Evolutionary conservation across 2,888 invertebrate species (phyloP).

Genomic region (Morinoia aosen): DNA sequence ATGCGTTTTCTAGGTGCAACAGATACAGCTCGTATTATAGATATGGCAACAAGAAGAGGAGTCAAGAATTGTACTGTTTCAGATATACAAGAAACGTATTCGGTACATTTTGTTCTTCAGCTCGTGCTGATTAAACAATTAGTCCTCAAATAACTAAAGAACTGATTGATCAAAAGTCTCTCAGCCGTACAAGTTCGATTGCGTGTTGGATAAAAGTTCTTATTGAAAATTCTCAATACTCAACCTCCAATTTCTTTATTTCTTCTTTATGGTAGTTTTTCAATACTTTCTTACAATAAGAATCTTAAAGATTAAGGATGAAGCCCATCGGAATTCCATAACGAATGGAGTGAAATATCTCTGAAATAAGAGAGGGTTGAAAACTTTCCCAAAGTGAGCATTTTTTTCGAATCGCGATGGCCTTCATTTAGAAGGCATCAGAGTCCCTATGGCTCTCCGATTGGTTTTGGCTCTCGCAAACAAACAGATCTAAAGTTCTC

Average conservation of each 20-base stretch:
- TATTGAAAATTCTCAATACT: neutral
- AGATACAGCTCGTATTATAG: no score
- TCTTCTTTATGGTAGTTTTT: neutral
- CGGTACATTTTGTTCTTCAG: no score
- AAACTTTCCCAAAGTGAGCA: neutral
- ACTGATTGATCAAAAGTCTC: neutral
- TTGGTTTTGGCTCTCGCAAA: neutral
- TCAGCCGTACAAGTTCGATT: neutral
- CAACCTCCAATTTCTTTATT: neutral
- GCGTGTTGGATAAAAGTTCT: neutral
- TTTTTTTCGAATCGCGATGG: neutral
- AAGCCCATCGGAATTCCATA: neutral
- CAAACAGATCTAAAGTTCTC: neutral
- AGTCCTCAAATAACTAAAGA: no score
- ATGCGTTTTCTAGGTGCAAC: no score
- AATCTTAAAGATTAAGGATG: neutral
- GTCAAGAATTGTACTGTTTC: no score
- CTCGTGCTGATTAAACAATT: no score
- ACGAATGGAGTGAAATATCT: neutral
- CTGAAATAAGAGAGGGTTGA: neutral
- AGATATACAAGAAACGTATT: no score
- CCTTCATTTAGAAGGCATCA: conserved; percentile 4
- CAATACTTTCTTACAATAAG: neutral
- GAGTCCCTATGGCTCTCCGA: neutral
- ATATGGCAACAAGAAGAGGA: no score